These are phyloP conservation scores for Fopius arisanus DNA, from an alignment of 1,140 invertebrate genomes.

Conservation along the genomic window DNA sequence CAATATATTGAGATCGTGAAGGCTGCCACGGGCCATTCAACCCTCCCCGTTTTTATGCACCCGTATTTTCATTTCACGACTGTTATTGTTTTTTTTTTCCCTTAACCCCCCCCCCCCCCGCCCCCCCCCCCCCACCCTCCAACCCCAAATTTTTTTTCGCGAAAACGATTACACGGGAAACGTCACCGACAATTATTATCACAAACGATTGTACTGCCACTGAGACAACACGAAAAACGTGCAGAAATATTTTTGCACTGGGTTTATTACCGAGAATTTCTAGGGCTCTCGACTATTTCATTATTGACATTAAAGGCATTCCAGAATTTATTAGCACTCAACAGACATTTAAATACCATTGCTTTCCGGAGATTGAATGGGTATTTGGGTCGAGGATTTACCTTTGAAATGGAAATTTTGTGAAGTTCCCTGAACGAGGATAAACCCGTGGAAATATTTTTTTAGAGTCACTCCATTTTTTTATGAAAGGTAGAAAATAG, in stretches of 20 bases:
- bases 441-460: neutral
- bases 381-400: neutral
- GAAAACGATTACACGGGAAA: neutral
- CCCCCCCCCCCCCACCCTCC: no score
- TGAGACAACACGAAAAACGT: no score
- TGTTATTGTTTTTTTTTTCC: neutral
- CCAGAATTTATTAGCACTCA: slow-evolving; percentile 17
- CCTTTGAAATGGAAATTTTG: neutral
- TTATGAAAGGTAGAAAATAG: no score
- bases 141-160: no score
- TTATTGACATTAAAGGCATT: slow-evolving; percentile 1
- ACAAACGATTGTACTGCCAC: neutral
- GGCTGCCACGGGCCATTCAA: slow-evolving; percentile 43
- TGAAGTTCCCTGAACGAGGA: neutral
- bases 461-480: neutral
- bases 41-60: slow-evolving; percentile 12
- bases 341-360: neutral
- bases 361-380: neutral
- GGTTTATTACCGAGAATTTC: no score
- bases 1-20: slow-evolving; percentile 51
- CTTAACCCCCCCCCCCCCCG: no score
- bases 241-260: no score
- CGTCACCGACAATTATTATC: neutral
- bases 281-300: no score
- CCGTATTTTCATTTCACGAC: neutral